Conservation (phyloP, 2,888 invertebrate species). For the Agrotis puta region DNA sequence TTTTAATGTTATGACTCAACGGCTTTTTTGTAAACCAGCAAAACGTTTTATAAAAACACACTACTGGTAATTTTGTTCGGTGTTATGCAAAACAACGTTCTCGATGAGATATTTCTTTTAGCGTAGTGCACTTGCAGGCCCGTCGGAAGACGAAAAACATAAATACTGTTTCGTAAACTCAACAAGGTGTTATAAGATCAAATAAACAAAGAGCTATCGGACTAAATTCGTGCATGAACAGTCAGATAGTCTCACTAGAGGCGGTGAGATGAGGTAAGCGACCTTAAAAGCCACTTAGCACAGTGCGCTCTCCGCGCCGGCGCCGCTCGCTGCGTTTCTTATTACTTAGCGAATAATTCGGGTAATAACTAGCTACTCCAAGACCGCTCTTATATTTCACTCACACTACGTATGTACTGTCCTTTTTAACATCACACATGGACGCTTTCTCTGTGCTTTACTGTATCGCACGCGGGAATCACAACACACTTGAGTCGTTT, state of each 20-base stretch:
- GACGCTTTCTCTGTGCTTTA: slow-evolving; percentile 11
- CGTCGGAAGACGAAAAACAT: slow-evolving; percentile 30
- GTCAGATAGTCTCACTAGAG: slow-evolving; percentile 76
- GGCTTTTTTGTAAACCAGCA: slow-evolving; percentile 64
- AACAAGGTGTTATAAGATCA: slow-evolving; percentile 67
- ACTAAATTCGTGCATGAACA: slow-evolving; percentile 82
- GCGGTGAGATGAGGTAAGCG: slow-evolving; percentile 88
- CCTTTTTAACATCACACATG: slow-evolving; percentile 36
- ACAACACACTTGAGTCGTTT: not conserved
- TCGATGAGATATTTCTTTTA: slow-evolving; percentile 27
- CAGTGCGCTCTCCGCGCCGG: slow-evolving; percentile 77
- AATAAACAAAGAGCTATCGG: slow-evolving; percentile 77
- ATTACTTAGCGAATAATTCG: slow-evolving; percentile 85
- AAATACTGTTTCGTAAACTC: slow-evolving; percentile 43
- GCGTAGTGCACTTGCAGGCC: slow-evolving; percentile 29
- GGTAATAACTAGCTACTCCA: slow-evolving; percentile 74
- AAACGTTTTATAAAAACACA: slow-evolving; percentile 46
- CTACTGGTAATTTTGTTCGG: slow-evolving; percentile 46
- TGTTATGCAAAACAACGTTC: slow-evolving; percentile 39
- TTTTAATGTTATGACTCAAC: slow-evolving; percentile 75
- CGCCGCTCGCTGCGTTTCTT: slow-evolving; percentile 83
- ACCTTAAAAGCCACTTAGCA: slow-evolving; percentile 90
- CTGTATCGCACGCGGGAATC: slow-evolving; percentile 8
- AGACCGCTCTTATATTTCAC: slow-evolving; percentile 48
- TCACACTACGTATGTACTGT: slow-evolving; percentile 31